phyloP scores from a whole-genome alignment of 2,888 invertebrate genomes.

The Himalopsyche anomala region DNA sequence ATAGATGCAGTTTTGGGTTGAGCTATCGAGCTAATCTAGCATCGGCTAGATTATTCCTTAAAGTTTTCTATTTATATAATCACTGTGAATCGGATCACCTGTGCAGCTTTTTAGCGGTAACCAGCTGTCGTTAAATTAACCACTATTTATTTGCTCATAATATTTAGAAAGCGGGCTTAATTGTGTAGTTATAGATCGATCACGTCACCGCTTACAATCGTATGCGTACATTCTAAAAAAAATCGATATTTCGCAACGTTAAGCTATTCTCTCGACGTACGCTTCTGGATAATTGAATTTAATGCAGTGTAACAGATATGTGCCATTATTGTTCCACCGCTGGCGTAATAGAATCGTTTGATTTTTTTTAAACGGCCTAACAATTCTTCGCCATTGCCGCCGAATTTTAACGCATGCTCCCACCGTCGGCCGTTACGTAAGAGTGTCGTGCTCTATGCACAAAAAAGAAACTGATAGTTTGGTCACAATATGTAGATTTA shows the following conservation, averaged over 20 bases:
- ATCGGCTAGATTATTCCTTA: too few relatives aligned
- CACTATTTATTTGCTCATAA: too few relatives aligned
- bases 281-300: background rate
- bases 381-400: background rate
- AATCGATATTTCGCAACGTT: background rate
- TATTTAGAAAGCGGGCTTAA: too few relatives aligned
- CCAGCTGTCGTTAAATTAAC: too few relatives aligned
- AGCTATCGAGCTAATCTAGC: too few relatives aligned
- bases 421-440: background rate
- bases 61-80: too few relatives aligned
- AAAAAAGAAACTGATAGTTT: background rate
- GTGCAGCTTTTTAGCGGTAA: too few relatives aligned
- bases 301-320: background rate
- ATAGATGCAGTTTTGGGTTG: too few relatives aligned
- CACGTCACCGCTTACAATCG: too few relatives aligned
- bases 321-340: background rate
- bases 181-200: too few relatives aligned
- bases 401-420: background rate
- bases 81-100: too few relatives aligned
- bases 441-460: background rate
- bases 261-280: background rate
- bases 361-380: background rate
- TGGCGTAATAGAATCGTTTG: background rate
- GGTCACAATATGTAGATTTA: too few relatives aligned
- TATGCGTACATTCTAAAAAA: background rate